A percentile compares a stretch with the other conserved stretches of the same genome.
Evolutionary conservation across 2,797 vertebrate genomes (phyloP).

Genomic region (Buceros bicornis): DNA sequence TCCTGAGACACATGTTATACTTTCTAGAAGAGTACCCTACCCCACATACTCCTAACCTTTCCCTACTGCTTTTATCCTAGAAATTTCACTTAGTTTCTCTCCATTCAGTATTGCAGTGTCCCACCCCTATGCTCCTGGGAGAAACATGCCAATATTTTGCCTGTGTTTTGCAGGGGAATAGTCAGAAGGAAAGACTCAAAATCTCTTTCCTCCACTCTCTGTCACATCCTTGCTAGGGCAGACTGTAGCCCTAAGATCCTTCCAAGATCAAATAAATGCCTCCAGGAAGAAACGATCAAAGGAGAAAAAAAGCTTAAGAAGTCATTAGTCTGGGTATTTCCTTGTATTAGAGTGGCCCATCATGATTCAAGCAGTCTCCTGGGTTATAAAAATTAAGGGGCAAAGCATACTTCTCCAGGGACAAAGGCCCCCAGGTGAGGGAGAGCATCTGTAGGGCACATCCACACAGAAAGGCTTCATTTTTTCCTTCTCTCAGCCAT

Average conservation of each 20-base stretch:
- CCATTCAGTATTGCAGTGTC: not conserved
- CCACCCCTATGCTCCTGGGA: not conserved
- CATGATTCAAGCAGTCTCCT: conserved; percentile 18
- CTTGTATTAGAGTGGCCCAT: conserved; percentile 37
- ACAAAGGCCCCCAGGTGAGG: not conserved
- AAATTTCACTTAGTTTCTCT: conserved; percentile 10
- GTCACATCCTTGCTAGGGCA: conserved; percentile 59
- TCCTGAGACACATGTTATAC: not conserved
- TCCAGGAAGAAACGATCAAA: conserved; percentile 70
- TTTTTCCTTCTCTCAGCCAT: not conserved
- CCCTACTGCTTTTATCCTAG: not conserved
- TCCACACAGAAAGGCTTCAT: not conserved
- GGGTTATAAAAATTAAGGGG: conserved; percentile 25
- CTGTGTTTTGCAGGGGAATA: conserved; percentile 25
- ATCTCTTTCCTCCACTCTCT: conserved; percentile 28
- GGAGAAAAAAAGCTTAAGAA: conserved; percentile 62
- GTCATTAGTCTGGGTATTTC: conserved; percentile 58
- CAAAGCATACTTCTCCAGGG: not conserved
- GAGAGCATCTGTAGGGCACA: not conserved
- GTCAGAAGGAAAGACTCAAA: conserved; percentile 28
- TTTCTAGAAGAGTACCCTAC: not conserved
- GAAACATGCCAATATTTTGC: conserved; percentile 61
- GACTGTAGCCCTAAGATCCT: conserved; percentile 67
- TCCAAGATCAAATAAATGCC: conserved; percentile 73
- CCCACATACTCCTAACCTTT: not conserved